Percentiles rank a stretch among this genome's conserved stretches.
phyloP scores from a whole-genome alignment of 2,888 invertebrate species.

The Lathronympha strigana region DNA sequence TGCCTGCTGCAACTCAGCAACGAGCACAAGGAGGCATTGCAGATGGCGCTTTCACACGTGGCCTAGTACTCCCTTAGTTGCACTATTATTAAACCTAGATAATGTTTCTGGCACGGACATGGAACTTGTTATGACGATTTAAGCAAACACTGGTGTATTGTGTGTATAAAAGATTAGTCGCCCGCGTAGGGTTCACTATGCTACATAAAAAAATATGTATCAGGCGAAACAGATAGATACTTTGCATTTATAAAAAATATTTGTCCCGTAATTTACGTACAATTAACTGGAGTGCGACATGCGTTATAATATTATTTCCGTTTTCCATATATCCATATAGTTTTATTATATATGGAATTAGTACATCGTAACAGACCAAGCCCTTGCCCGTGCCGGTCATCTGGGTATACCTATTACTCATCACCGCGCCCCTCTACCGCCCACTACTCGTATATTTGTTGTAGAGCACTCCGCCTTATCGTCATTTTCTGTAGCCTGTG shows the following conservation, averaged over 20 bases:
- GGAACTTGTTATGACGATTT: not conserved
- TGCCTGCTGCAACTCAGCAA: conserved; percentile 89
- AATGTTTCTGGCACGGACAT: not conserved
- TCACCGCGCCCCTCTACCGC: conserved; percentile 21
- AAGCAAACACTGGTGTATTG: no score
- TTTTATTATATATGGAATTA: no score
- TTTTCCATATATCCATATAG: no score
- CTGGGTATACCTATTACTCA: conserved; percentile 7
- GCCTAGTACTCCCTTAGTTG: conserved; percentile 56
- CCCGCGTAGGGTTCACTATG: no score
- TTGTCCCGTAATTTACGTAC: not conserved
- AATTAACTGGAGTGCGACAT: no score
- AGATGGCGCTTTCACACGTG: conserved; percentile 85
- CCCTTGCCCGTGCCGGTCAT: not conserved
- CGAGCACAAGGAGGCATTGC: conserved; percentile 93
- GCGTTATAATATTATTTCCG: no score
- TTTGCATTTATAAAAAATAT: not conserved
- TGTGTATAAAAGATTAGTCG: no score
- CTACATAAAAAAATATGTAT: no score
- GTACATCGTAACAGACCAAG: not conserved
- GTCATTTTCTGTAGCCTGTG: conserved; percentile 53
- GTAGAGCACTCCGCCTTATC: conserved; percentile 45
- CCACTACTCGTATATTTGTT: conserved; percentile 52
- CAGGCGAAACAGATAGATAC: not conserved
- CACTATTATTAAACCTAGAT: not conserved